Evolutionary conservation across 2,113 vertebrate species (phyloP).

Genomic region (Nothocercus nigrocapillus): DNA sequence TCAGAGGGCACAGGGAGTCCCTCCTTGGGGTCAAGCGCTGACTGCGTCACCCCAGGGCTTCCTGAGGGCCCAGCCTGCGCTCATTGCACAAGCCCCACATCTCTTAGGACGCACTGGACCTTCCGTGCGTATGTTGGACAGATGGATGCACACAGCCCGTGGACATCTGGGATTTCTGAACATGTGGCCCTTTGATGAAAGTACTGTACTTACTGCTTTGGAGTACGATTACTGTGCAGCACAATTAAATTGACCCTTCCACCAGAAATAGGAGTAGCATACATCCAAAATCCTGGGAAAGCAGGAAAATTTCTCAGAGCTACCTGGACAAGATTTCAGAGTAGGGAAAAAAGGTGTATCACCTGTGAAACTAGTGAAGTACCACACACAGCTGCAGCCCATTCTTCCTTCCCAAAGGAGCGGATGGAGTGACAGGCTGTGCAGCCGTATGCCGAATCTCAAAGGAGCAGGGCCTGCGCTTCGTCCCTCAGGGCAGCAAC

Average conservation of each 20-base stretch:
- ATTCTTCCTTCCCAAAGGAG: not conserved
- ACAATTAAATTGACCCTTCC: conserved; percentile 4
- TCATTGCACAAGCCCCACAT: not conserved
- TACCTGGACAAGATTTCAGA: not conserved
- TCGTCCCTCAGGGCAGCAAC: not conserved
- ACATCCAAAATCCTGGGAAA: not conserved
- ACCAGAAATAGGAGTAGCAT: not conserved
- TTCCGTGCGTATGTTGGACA: conserved; percentile 15
- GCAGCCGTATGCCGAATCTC: not conserved
- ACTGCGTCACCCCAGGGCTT: not conserved
- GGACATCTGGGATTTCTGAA: conserved; percentile 20
- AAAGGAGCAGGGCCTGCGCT: not conserved
- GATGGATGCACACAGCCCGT: not conserved
- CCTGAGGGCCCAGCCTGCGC: not conserved
- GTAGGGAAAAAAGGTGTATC: not conserved
- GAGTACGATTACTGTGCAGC: not conserved
- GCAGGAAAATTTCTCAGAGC: not conserved
- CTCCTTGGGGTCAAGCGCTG: not conserved
- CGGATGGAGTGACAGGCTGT: not conserved
- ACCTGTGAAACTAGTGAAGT: not conserved
- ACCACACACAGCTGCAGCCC: not conserved
- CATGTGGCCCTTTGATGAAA: conserved; percentile 16
- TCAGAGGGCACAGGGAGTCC: not conserved
- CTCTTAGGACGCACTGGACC: not conserved
- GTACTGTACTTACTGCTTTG: not conserved